A percentile compares a stretch with the other conserved stretches of the same genome.
These are phyloP conservation scores for Julus scandinavius DNA, from an alignment of 2,888 invertebrate genomes.

Conservation along the genomic window DNA sequence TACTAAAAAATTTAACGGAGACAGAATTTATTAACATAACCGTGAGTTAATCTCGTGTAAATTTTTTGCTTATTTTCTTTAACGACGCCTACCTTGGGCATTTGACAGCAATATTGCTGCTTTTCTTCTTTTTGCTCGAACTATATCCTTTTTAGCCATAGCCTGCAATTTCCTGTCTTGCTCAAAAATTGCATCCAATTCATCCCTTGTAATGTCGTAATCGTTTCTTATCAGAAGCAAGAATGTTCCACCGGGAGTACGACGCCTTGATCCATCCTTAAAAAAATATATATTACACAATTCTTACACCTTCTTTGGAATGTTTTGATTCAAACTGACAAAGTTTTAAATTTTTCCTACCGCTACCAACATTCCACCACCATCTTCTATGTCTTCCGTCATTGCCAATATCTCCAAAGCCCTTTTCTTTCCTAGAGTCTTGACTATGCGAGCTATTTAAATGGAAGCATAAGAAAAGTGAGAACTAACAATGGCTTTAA, in stretches of 20 bases:
- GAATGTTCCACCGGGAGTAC: conserved; percentile 89
- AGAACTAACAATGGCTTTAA: too few species aligned
- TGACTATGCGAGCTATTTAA: conserved; percentile 70
- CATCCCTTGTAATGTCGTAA: conserved; percentile 61
- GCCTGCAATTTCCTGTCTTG: conserved; percentile 34
- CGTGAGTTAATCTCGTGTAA: neutral
- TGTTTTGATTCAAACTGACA: neutral
- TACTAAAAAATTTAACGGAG: neutral
- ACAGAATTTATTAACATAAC: neutral
- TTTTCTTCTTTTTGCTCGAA: conserved; percentile 58
- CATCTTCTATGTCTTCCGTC: conserved; percentile 83
- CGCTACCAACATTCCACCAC: conserved; percentile 87
- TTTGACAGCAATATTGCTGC: neutral
- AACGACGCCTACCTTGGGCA: neutral
- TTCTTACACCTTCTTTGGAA: neutral
- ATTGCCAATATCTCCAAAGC: conserved; percentile 80
- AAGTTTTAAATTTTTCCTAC: conserved; percentile 67
- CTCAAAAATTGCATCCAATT: conserved; percentile 62
- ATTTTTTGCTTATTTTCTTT: neutral
- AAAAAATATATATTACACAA: conserved; percentile 58
- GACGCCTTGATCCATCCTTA: conserved; percentile 80
- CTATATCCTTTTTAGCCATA: conserved; percentile 44
- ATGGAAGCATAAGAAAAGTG: conserved; percentile 58
- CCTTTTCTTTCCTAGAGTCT: conserved; percentile 77
- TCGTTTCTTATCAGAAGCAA: conserved; percentile 74